phyloP scores from a whole-genome alignment of 2,888 invertebrate genomes.

The Oeneis ivallda region DNA sequence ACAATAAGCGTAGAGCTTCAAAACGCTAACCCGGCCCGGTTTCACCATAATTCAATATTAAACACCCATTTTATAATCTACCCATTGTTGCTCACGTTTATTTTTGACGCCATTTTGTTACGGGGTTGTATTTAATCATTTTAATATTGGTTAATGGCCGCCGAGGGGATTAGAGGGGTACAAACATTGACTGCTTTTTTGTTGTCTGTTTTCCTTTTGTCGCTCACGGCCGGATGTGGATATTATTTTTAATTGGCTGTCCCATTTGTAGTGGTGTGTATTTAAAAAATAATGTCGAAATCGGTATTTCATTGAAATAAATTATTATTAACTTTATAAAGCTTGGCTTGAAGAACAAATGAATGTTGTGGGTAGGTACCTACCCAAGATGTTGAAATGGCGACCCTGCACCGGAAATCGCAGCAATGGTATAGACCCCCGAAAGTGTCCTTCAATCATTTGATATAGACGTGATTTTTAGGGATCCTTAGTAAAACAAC shows the following conservation, averaged over 20 bases:
- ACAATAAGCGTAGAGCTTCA: not conserved
- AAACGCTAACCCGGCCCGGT: not conserved
- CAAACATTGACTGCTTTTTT: slow-evolving; percentile 33
- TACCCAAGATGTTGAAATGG: too few relatives aligned
- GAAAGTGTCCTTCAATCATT: too few relatives aligned
- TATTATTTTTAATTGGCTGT: slow-evolving; percentile 31
- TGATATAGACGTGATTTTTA: too few relatives aligned
- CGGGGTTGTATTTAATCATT: slow-evolving; percentile 47
- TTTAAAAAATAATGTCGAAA: not conserved
- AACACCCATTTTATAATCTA: slow-evolving; percentile 25
- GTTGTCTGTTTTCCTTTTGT: slow-evolving; percentile 24
- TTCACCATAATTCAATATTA: slow-evolving; percentile 23
- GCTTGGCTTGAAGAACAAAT: too few relatives aligned
- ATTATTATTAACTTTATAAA: too few relatives aligned
- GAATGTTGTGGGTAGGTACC: too few relatives aligned
- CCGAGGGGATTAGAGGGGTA: slow-evolving; percentile 42
- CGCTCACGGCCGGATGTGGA: slow-evolving; percentile 35
- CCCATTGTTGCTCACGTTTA: slow-evolving; percentile 44
- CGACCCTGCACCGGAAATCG: too few relatives aligned
- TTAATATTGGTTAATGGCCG: slow-evolving; percentile 47
- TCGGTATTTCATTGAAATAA: too few relatives aligned
- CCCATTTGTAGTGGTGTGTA: not conserved
- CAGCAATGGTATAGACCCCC: too few relatives aligned
- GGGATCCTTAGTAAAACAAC: too few relatives aligned
- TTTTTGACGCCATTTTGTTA: slow-evolving; percentile 42